Evolutionary conservation across 2,113 vertebrate genomes (phyloP).

Genomic region (Ciconia maguari): DNA sequence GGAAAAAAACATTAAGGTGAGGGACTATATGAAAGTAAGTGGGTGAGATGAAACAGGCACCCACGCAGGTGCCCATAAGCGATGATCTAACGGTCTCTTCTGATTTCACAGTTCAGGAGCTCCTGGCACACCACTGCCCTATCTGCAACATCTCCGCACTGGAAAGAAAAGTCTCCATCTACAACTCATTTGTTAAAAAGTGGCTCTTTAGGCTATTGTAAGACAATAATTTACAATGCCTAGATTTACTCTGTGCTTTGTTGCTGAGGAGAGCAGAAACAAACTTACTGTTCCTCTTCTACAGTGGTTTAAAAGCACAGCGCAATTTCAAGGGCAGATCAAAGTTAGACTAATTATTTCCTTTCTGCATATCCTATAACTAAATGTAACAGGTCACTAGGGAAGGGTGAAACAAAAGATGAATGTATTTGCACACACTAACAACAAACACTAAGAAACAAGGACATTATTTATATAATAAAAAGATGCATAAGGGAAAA

Average conservation of each 20-base stretch:
- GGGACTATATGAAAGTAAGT: neutral
- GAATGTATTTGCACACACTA: conserved; percentile 53
- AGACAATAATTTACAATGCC: neutral
- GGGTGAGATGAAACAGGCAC: neutral
- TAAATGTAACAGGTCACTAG: conserved; percentile 62
- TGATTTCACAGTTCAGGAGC: neutral
- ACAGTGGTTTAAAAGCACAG: conserved; percentile 28
- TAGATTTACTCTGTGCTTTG: neutral
- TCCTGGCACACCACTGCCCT: neutral
- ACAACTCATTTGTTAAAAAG: neutral
- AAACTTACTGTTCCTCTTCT: conserved; percentile 18
- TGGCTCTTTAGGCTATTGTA: neutral
- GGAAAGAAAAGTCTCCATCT: neutral
- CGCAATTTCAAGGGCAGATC: conserved; percentile 61
- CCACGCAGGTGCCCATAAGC: rapidly evolving
- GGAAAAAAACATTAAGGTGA: neutral
- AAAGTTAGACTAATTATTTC: conserved; percentile 71
- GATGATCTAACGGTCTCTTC: neutral
- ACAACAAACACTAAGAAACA: conserved; percentile 54
- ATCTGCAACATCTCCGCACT: neutral
- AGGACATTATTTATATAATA: conserved; percentile 59
- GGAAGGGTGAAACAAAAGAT: conserved; percentile 60
- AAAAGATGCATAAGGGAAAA: conserved; percentile 57
- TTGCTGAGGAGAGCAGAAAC: conserved; percentile 50
- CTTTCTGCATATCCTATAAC: conserved; percentile 58